Percentiles rank a stretch among this genome's conserved stretches.
These are phyloP conservation scores for Isaurus tuberculatus DNA, from an alignment of 92 coral and sea anemone genomes.

Conservation along the genomic window DNA sequence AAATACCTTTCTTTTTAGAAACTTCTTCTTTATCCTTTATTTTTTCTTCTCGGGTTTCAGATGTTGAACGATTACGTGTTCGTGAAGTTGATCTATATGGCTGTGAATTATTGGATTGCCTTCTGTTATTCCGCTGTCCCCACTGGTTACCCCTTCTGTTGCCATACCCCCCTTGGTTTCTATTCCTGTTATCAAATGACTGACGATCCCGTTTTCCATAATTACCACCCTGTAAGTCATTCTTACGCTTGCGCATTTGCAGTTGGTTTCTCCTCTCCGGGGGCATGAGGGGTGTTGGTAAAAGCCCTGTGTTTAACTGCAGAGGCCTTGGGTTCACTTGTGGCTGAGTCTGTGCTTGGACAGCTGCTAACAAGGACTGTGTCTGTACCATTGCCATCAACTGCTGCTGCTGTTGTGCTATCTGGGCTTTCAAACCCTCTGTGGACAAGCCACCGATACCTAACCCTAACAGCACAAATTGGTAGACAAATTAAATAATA, in stretches of 20 bases:
- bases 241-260: conserved; percentile 75
- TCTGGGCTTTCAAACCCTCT: conserved; percentile 74
- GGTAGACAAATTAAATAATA: not conserved
- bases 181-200: conserved; percentile 52
- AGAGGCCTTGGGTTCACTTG: conserved; percentile 58
- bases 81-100: not conserved
- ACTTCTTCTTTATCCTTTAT: not conserved
- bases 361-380: conserved; percentile 93
- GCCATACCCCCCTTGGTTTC: conserved; percentile 48
- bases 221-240: conserved; percentile 51
- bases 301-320: conserved; percentile 42
- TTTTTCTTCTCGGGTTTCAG: conserved; percentile 28
- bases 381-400: conserved; percentile 97
- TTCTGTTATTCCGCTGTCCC: conserved; percentile 40
- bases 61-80: conserved; percentile 3
- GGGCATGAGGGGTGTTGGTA: conserved; percentile 53
- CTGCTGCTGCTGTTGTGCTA: conserved; percentile 93
- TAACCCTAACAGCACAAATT: conserved; percentile 20
- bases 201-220: conserved; percentile 42
- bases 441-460: conserved; percentile 21
- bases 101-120: conserved; percentile 17
- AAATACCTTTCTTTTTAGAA: conserved; percentile 1
- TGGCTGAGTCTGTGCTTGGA: conserved; percentile 85
- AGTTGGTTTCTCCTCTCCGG: conserved; percentile 67
- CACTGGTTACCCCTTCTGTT: conserved; percentile 48